These are phyloP conservation scores for Xestoiulus laeticollis DNA, from an alignment of 2,888 invertebrate genomes.

Conservation along the genomic window DNA sequence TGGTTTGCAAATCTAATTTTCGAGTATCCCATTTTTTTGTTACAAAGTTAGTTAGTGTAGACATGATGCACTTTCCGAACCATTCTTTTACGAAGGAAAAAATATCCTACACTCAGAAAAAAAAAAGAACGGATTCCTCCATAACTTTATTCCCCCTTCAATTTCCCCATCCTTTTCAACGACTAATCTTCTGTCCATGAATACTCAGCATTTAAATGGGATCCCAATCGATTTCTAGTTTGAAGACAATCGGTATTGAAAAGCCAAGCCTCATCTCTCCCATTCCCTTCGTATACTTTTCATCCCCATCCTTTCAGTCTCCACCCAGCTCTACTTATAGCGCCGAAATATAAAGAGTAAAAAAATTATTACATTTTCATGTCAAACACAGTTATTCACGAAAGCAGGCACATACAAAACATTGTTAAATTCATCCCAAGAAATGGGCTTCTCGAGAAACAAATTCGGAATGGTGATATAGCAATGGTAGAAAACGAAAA, in stretches of 20 bases:
- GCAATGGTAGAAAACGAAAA: neutral
- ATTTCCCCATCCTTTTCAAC: constrained; percentile 21
- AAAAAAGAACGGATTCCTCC: neutral
- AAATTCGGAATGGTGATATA: neutral
- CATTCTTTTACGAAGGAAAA: neutral
- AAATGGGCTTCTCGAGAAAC: constrained; percentile 10
- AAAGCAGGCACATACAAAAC: neutral
- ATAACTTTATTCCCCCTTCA: constrained; percentile 29
- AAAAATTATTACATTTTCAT: constrained; percentile 37
- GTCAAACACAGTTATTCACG: constrained; percentile 28
- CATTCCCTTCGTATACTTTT: neutral
- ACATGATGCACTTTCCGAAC: neutral
- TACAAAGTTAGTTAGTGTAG: neutral
- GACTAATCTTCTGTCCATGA: constrained; percentile 24
- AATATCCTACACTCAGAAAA: neutral
- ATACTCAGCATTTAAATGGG: constrained; percentile 33
- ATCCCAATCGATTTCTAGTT: constrained; percentile 30
- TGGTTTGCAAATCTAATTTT: too few relatives aligned
- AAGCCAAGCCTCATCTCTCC: neutral
- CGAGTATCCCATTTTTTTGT: too few relatives aligned
- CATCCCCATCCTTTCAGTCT: neutral
- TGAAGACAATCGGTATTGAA: constrained; percentile 24
- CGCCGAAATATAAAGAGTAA: constrained; percentile 13
- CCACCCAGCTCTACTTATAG: neutral
- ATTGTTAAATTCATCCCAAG: constrained; percentile 4